These are phyloP conservation scores for Strix uralensis DNA, from an alignment of 2,113 vertebrate genomes.

Conservation along the genomic window DNA sequence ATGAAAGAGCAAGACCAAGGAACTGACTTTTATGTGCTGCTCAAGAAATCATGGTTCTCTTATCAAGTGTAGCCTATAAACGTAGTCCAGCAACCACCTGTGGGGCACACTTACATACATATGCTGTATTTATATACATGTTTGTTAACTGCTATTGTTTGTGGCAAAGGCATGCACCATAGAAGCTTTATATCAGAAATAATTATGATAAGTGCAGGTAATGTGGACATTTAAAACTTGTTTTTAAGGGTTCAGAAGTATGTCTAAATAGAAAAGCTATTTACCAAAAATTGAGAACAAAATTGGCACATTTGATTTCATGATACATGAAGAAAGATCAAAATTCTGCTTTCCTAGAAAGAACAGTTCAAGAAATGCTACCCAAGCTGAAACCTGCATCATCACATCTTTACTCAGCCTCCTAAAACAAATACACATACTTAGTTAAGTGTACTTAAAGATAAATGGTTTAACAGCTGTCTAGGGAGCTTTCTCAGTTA, in stretches of 20 bases:
- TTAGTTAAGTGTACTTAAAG: not conserved
- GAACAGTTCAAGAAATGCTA: not conserved
- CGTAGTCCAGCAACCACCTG: not conserved
- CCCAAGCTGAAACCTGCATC: not conserved
- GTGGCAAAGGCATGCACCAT: not conserved
- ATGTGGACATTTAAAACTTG: not conserved
- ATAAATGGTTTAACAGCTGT: not conserved
- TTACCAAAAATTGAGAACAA: not conserved
- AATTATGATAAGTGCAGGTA: not conserved
- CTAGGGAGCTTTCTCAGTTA: not conserved
- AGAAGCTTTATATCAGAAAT: not conserved
- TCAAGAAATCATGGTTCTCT: not conserved
- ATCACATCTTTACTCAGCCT: not conserved
- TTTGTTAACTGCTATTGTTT: not conserved
- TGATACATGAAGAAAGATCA: not conserved
- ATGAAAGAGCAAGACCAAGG: not conserved
- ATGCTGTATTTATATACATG: not conserved
- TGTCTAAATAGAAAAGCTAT: not conserved
- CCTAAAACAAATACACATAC: not conserved
- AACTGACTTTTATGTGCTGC: not conserved
- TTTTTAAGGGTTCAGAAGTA: not conserved
- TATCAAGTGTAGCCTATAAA: not conserved
- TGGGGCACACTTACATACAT: not conserved
- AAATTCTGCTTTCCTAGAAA: not conserved
- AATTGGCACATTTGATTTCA: not conserved